Base-by-base conservation (phyloP, 1,140 invertebrate genomes). In the Phymorhynchus buccinoides region DNA sequence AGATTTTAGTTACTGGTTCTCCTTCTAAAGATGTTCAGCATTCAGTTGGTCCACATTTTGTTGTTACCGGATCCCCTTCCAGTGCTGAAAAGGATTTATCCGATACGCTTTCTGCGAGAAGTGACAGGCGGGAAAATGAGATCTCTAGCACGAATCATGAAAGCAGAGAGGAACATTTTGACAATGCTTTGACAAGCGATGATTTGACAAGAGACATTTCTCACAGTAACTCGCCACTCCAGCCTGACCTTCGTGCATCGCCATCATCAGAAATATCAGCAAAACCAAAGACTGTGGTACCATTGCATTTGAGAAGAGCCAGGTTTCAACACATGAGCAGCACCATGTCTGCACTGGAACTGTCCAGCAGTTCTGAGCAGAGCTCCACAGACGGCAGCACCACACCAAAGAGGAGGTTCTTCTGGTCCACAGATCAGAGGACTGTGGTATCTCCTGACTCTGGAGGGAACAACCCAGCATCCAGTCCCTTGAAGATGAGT, bases 321-420 rank as follows among this genome's bases (percentile, higher is more conserved):
- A 35, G 73, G 18, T 75, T 75, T 41, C 73, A 75, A 27, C 1
- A 75, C 1, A 35, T 27, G 73, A 27, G 6, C 32, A 75, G 6
- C 73, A 75, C 73, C 12, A 37, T 41, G 32, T 75, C 73, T 41
- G 35, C 35, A 41, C 35, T 37, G 35, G 73, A 75, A 41, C 68
- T 73, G 30, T 75, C 73, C 35, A 75, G 73, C 73, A 75, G 73
- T 27, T 75, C 73, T 3, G 73, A 75, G 35, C 37, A 75, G 27
- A 75, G 73, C 16, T 75, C 73, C 37, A 16, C 73, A 3, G 73
- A 75, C 4, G 41, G 14, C 37, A 22, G 37, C 35, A 37, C 73
- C 73, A 37, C 73, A 2, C 73, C 73, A 27, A 39, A 41, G 37
- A 35, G 73, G 14, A 39, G 73, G 37, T 75, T 41, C 16, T 75